A percentile compares a stretch with the other conserved stretches of the same genome.
phyloP scores from a whole-genome alignment of 1,140 invertebrate species.

The Pseudomyrmex sp. region DNA sequence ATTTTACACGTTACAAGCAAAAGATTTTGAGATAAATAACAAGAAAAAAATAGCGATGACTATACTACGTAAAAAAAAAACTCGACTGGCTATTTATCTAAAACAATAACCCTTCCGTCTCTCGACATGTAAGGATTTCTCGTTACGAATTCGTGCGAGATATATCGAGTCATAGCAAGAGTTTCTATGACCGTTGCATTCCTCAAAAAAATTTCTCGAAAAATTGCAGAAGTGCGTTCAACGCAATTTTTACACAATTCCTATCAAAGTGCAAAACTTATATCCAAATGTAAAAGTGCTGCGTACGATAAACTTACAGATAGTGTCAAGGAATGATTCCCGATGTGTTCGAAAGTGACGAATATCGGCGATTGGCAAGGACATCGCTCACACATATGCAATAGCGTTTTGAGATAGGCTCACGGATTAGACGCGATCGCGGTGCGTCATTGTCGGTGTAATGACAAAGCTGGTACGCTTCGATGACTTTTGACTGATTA shows the following conservation, averaged over 20 bases:
- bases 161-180: constrained; percentile 56
- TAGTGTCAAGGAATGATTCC: constrained; percentile 12
- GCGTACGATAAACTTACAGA: not conserved
- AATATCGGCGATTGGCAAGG: constrained; percentile 54
- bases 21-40: constrained; percentile 21
- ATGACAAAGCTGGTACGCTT: constrained; percentile 60
- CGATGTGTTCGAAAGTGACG: constrained; percentile 43
- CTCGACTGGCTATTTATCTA: constrained; percentile 49
- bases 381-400: constrained; percentile 34
- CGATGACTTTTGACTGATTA: constrained; percentile 62
- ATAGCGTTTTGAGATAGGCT: constrained; percentile 34
- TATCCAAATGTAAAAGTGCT: not conserved
- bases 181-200: constrained; percentile 24
- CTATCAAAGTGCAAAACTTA: not conserved
- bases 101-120: constrained; percentile 36
- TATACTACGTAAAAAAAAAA: constrained; percentile 43
- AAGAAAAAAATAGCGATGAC: constrained; percentile 13
- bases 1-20: not conserved
- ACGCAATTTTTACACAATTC: not conserved
- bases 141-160: constrained; percentile 38
- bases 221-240: constrained; percentile 58
- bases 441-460: constrained; percentile 54
- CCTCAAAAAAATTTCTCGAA: constrained; percentile 28
- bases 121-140: constrained; percentile 45
- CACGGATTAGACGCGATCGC: constrained; percentile 50